phyloP scores from a whole-genome alignment of 2,113 vertebrate species.

The Acrocephalus arundinaceus region DNA sequence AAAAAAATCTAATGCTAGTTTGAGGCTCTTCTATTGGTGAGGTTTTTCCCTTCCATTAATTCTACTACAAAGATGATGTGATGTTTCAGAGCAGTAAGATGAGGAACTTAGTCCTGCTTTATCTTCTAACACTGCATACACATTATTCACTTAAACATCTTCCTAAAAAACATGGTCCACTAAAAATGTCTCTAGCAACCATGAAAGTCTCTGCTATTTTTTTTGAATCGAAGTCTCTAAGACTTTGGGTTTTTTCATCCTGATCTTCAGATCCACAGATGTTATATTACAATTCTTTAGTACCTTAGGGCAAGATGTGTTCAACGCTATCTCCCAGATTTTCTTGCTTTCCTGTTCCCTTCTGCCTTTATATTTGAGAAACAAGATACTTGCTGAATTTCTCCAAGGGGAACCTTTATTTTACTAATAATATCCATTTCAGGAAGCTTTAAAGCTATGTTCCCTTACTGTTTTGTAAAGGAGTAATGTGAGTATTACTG shows the following conservation, averaged over 20 bases:
- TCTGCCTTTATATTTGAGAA: background rate
- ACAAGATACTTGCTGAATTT: background rate
- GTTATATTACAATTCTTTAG: background rate
- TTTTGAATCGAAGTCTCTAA: background rate
- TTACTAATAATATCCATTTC: background rate
- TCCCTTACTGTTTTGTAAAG: background rate
- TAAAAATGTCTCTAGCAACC: background rate
- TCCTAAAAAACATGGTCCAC: background rate
- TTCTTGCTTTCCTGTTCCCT: background rate
- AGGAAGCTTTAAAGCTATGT: background rate
- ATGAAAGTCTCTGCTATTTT: background rate
- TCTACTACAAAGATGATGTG: background rate
- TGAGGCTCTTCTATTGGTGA: background rate
- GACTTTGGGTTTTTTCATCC: background rate
- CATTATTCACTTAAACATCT: background rate
- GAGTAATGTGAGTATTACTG: background rate
- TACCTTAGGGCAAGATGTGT: background rate
- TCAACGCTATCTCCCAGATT: background rate
- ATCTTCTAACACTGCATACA: background rate
- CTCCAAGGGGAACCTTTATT: background rate
- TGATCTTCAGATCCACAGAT: background rate
- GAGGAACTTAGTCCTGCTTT: background rate
- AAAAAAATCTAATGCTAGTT: background rate
- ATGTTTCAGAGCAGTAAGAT: background rate
- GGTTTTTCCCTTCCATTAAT: background rate